Base-by-base conservation (phyloP, 2,797 vertebrate species). In the Enteromius paludinosus region DNA sequence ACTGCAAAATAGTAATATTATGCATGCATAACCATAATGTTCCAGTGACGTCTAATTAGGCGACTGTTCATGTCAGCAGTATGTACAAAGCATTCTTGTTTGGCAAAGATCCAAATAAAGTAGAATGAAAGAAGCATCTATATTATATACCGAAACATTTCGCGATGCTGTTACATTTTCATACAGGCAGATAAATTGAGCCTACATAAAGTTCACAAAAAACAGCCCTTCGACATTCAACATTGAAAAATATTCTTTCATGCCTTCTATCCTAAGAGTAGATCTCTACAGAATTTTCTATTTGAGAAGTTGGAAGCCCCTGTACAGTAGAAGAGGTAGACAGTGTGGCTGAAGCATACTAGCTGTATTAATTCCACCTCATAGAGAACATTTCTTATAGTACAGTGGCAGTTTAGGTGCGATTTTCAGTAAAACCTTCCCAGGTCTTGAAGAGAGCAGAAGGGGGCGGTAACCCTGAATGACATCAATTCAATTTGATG, bases 291-390 rank as follows among this genome's bases (percentile, higher is more conserved):
- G 20, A 71, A 68, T 54, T 38, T 80, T 10, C 33, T 62, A 25
- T 52, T 75, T 73, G 30, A 84, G 56, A 64, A 33, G 65, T 85
- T 92, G 90, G 92, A 94, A 93, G 91, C 90, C 87, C 90, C 91
- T 90, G 91, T 89, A 89, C 89, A 91, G 74, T 25, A 89, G 68
- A 84, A 90, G 94, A 95, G 93, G 94, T 95, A 94, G 94, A 92
- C 59, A 52, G 91, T 93, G 92, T 92, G 90, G 89, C 78, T 83
- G 62, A 85, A 84, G 82, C 38, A 15, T 78, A 71, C 17, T 33
- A 74, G 47, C 54, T 52, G 72, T 49, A 38, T 59, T 28, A 47
- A 76, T 62, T 85, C 76, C 69, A 83, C 78, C 65, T 76, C n/a
- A 83, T 43, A 81, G 47, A 76, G 23, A 52, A 43, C 14, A 41